phyloP scores from a whole-genome alignment of 2,113 vertebrate species.

The Lepus americanus region DNA sequence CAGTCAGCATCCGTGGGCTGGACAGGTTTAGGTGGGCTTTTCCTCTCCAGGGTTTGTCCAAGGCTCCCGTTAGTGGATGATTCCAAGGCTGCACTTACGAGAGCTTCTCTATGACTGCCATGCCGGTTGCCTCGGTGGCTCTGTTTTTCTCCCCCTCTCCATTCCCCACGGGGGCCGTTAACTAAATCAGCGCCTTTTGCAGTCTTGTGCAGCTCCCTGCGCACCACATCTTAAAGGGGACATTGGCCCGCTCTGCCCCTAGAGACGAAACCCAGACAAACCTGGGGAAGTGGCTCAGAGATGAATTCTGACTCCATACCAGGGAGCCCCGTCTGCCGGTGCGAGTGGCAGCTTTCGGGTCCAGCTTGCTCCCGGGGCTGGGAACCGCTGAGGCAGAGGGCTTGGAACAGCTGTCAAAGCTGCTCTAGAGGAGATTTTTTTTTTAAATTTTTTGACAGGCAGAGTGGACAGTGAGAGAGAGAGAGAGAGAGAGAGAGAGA shows the following conservation, averaged over 20 bases:
- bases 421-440: background rate
- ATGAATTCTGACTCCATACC: background rate
- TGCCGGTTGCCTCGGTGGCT: conserved; percentile 61
- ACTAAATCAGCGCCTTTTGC: conserved; percentile 61
- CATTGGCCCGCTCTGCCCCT: conserved; percentile 52
- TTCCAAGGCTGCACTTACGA: conserved; percentile 31
- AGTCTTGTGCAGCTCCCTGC: conserved; percentile 34
- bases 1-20: conserved; percentile 58
- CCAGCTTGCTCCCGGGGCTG: background rate
- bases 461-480: too few species aligned
- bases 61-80: conserved; percentile 44
- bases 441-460: too few species aligned
- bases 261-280: conserved; percentile 57
- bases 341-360: background rate
- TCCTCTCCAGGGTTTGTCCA: conserved; percentile 55
- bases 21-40: conserved; percentile 46
- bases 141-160: background rate
- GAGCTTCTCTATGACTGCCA: conserved; percentile 53
- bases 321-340: background rate
- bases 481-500: too few species aligned
- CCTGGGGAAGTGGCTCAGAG: background rate
- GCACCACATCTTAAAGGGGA: conserved; percentile 56
- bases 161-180: conserved; percentile 60
- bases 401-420: conserved; percentile 61
- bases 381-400: background rate